Conservation (phyloP, 2,113 vertebrate genomes). For the Chlamydotis undulata region DNA sequence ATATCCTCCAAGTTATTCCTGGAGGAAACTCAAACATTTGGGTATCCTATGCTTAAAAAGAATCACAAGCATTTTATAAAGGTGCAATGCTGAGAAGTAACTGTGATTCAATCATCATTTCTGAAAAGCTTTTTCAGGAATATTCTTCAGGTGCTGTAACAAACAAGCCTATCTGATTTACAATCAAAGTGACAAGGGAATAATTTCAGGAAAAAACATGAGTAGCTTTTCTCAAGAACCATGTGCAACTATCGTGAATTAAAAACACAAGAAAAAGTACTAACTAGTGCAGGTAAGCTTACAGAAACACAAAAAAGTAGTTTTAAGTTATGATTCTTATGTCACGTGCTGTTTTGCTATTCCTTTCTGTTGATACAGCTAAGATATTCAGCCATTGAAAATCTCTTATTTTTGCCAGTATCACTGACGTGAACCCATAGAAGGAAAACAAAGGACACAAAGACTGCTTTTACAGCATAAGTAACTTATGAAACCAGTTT, state of each 20-base stretch:
- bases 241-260: not conserved
- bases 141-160: not conserved
- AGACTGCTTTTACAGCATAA: not conserved
- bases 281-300: not conserved
- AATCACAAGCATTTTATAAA: not conserved
- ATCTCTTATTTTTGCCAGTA: not conserved
- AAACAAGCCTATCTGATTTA: not conserved
- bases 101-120: not conserved
- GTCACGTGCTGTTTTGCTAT: accelerated
- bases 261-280: not conserved
- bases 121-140: not conserved
- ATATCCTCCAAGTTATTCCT: not conserved
- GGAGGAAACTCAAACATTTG: not conserved
- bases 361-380: not conserved
- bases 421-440: not conserved
- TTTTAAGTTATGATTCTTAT: not conserved
- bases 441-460: not conserved
- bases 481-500: not conserved
- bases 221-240: not conserved
- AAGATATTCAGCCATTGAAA: not conserved
- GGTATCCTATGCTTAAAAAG: not conserved
- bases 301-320: not conserved
- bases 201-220: not conserved
- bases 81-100: not conserved
- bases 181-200: not conserved